Conservation (phyloP, 2,888 invertebrate genomes). For the Tetheella fluctuosa region DNA sequence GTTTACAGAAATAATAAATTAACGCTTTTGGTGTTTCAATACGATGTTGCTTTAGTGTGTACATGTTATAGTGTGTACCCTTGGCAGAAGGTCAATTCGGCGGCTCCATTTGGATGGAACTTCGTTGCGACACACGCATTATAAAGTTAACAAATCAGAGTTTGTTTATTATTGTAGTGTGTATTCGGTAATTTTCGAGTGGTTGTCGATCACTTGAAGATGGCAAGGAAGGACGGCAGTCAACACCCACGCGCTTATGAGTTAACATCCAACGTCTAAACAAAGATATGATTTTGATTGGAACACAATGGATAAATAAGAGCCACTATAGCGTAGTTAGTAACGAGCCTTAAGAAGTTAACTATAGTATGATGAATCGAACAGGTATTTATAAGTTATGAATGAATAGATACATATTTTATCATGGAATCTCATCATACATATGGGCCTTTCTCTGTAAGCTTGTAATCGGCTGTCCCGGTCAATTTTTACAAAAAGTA, state of each 20-base stretch:
- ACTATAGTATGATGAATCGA: constrained; percentile 1
- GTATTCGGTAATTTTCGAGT: constrained; percentile 75
- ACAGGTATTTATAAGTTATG: constrained; percentile 1
- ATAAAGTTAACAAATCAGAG: constrained; percentile 59
- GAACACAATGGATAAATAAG: constrained; percentile 5
- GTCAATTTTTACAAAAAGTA: no score
- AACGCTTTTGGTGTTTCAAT: constrained; percentile 70
- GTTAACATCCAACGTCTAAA: constrained; percentile 17
- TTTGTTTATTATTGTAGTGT: constrained; percentile 69
- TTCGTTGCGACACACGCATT: constrained; percentile 63
- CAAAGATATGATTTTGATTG: constrained; percentile 1
- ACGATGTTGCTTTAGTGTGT: constrained; percentile 52
- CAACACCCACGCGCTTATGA: constrained; percentile 49
- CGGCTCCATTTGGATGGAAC: constrained; percentile 59
- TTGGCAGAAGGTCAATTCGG: constrained; percentile 74
- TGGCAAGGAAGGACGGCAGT: constrained; percentile 63
- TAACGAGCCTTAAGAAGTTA: background rate
- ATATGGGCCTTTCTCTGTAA: no score
- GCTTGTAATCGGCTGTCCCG: no score
- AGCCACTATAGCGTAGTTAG: background rate
- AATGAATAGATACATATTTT: background rate
- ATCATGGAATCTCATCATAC: constrained; percentile 6
- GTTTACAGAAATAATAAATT: constrained; percentile 77
- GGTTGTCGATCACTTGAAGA: constrained; percentile 65
- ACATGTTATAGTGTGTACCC: constrained; percentile 58